phyloP scores from a whole-genome alignment of 2,797 vertebrate genomes.

The Dicrostonyx torquatus region DNA sequence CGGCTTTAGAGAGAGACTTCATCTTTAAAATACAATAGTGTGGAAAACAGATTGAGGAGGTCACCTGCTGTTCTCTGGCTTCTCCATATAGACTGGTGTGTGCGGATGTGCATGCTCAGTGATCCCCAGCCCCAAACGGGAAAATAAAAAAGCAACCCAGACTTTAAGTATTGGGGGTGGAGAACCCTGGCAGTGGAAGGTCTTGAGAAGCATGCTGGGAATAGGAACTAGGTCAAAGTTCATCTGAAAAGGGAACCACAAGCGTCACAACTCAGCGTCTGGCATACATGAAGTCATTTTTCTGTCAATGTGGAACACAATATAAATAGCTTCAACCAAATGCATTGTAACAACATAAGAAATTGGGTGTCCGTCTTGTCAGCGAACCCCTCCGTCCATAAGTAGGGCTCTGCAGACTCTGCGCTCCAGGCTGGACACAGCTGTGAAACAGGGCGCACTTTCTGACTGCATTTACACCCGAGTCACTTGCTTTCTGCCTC shows the following conservation, averaged over 20 bases:
- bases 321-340: conserved; percentile 48
- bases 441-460: background rate
- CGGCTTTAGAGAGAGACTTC: background rate
- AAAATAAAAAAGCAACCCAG: too few relatives aligned
- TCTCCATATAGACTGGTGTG: background rate
- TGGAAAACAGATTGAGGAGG: background rate
- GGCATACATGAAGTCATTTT: background rate
- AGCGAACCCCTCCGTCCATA: background rate
- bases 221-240: background rate
- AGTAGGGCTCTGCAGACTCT: background rate
- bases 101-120: background rate
- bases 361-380: background rate
- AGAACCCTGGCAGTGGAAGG: background rate
- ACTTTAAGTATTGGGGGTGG: background rate
- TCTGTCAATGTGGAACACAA: background rate
- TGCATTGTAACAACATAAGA: conserved; percentile 25
- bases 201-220: background rate
- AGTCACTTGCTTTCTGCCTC: background rate
- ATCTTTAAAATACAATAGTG: background rate
- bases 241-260: background rate
- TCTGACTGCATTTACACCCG: background rate
- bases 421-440: background rate
- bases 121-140: background rate
- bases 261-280: background rate
- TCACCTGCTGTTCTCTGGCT: background rate